phyloP scores from a whole-genome alignment of 2,797 vertebrate species.

The Anabacerthia variegaticeps region DNA sequence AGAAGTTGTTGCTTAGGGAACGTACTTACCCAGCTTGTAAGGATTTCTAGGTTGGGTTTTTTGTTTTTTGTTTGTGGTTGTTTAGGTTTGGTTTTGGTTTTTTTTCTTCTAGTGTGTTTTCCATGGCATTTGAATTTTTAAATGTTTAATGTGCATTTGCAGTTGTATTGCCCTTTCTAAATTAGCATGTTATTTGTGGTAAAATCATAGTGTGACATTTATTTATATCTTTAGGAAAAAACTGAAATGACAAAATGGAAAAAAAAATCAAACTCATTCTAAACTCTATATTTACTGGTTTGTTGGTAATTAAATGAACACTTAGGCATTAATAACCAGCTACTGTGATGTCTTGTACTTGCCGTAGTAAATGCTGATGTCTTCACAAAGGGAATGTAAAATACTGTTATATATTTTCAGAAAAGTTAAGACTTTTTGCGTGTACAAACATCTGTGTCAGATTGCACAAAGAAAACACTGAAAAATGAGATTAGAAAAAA shows the following conservation, averaged over 20 bases:
- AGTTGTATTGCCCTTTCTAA: neutral
- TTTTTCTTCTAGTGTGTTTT: neutral
- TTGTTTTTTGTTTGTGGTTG: too few species aligned
- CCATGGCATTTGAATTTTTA: neutral
- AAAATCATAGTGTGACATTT: neutral
- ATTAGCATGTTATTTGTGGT: neutral
- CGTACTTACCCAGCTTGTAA: fast-evolving
- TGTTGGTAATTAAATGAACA: neutral
- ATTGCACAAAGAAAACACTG: neutral
- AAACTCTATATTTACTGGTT: neutral
- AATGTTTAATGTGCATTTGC: neutral
- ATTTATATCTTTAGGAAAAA: neutral
- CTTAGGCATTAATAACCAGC: neutral
- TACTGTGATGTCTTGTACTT: neutral
- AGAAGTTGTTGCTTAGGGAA: neutral
- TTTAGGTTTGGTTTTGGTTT: neutral
- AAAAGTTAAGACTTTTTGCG: fast-evolving
- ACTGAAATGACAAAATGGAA: neutral
- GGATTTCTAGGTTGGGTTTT: neutral
- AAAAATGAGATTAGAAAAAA: neutral
- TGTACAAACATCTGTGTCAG: neutral
- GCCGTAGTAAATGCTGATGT: neutral
- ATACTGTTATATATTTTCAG: neutral
- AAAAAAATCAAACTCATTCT: neutral
- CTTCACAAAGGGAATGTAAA: neutral